Evolutionary conservation across 1,140 invertebrate species (phyloP).

Genomic region (Brachionus paranguensis): DNA sequence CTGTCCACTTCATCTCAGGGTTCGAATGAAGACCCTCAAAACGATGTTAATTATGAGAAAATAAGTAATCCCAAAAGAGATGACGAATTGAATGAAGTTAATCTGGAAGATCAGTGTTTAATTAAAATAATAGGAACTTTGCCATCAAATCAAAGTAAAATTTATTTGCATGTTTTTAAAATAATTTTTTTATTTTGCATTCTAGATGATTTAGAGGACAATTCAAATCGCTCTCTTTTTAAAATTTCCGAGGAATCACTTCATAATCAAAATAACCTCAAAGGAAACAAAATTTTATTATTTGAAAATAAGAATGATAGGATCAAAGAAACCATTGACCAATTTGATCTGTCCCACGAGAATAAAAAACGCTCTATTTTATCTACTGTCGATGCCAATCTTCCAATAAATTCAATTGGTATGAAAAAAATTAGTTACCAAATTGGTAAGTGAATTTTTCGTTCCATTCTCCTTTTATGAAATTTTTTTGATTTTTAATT

Average conservation of each 20-base stretch:
- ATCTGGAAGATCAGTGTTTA: not conserved
- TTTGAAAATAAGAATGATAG: not conserved
- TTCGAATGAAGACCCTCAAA: not conserved
- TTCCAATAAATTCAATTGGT: not conserved
- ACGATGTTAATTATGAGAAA: conserved; percentile 2
- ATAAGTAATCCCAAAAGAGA: not conserved
- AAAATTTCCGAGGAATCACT: conserved; percentile 37
- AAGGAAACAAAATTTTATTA: not conserved
- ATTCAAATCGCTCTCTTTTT: conserved; percentile 20
- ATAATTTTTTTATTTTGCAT: not conserved
- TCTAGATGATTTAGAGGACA: not conserved
- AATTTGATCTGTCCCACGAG: not conserved
- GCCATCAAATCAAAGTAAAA: not conserved
- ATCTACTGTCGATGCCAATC: not conserved
- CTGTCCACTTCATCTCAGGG: not conserved
- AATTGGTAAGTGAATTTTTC: not conserved
- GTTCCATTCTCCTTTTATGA: too few species aligned
- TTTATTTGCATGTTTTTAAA: not conserved
- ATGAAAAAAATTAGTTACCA: not conserved
- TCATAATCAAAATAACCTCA: not conserved
- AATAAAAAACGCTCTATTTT: not conserved
- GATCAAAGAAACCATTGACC: not conserved
- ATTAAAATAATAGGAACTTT: not conserved
- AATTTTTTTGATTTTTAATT: too few species aligned
- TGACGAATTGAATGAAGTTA: not conserved